Conservation (phyloP, 2,888 invertebrate genomes). For the Cistogaster globosa region DNA sequence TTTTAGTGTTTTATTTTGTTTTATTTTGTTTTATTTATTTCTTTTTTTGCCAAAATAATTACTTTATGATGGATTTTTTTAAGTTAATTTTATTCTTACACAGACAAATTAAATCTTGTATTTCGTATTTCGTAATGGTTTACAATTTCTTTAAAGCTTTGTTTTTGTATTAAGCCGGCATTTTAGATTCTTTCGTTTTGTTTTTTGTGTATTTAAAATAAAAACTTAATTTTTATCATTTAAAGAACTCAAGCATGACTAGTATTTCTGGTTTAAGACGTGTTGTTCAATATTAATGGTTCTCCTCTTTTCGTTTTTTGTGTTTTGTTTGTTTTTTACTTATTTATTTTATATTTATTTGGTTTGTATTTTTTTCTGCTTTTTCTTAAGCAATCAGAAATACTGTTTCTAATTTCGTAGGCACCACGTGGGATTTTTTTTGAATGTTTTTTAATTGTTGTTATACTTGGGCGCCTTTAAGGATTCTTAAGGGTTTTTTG, state of each 20-base stretch:
- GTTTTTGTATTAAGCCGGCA: conserved; percentile 24
- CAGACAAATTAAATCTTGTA: too few relatives aligned
- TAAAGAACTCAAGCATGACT: conserved; percentile 27
- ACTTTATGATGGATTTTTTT: too few relatives aligned
- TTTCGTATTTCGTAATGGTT: neutral
- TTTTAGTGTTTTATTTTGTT: too few relatives aligned
- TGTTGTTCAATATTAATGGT: conserved; percentile 32
- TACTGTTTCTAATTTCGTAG: conserved; percentile 39
- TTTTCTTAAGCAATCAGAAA: conserved; percentile 18
- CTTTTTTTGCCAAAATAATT: too few relatives aligned
- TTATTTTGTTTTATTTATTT: too few relatives aligned
- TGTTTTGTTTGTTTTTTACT: conserved; percentile 1
- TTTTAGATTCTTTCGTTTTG: conserved; percentile 29
- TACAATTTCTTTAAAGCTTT: neutral
- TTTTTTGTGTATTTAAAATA: conserved; percentile 4
- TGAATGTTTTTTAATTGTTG: conserved; percentile 15
- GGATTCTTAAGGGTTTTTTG: conserved; percentile 34
- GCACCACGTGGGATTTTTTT: conserved; percentile 61
- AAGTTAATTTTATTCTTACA: conserved; percentile 2
- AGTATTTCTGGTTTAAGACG: conserved; percentile 34
- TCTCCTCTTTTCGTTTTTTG: neutral
- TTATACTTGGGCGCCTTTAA: conserved; percentile 55
- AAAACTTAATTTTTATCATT: neutral
- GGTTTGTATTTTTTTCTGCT: neutral
- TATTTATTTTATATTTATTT: neutral